Base-by-base conservation (phyloP, 2,797 vertebrate species). In the Rhinophrynus dorsalis region DNA sequence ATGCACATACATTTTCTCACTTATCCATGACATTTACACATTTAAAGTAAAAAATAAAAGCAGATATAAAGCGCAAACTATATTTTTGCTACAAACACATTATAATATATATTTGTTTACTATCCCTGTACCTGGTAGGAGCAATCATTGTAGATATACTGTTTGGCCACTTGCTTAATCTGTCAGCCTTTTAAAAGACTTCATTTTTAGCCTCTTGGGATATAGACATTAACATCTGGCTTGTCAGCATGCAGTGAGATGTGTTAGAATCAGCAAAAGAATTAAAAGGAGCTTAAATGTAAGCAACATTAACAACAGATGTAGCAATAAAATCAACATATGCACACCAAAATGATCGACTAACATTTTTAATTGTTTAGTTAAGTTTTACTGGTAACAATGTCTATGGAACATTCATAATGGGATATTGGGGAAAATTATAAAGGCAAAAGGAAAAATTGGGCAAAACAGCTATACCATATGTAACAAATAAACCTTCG, bases 231-330 rank as follows among this genome's bases (percentile, higher is more conserved):
- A 59, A 60, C 66, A 68, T 68, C 66, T 68, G 55, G 66, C 44
- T 20, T 68, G 56, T 68, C 45, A 58, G 30, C 33, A 6, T 68
- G 55, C 45, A 32, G 51, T 48, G 44, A 51, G 55, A 59, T 51
- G 33, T 40, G 29, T 60, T 60, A 52, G 32, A 51, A 42, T 17
- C 63, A 54, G 24, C 33, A 30, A 20, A 44, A 18, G 15, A 58
- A 68, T 58, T 15, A 50, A 52, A 65, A 54, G 37, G 37, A 55
- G 32, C n/a, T 65, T 54, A 65, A 38, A 48, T 67, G 42, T 58
- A 67, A 50, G 21, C 51, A 67, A 58, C 23, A 20, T 13, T 37
- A 58, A 13, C 30, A 33, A 15, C 56, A 68, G 33, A 51, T 60
- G 64, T n/a, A 48, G 40, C 29, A 11, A 7, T 57, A 56, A 48